Conservation (phyloP, 1,140 invertebrate genomes). For the Adoxophyes honmai region DNA sequence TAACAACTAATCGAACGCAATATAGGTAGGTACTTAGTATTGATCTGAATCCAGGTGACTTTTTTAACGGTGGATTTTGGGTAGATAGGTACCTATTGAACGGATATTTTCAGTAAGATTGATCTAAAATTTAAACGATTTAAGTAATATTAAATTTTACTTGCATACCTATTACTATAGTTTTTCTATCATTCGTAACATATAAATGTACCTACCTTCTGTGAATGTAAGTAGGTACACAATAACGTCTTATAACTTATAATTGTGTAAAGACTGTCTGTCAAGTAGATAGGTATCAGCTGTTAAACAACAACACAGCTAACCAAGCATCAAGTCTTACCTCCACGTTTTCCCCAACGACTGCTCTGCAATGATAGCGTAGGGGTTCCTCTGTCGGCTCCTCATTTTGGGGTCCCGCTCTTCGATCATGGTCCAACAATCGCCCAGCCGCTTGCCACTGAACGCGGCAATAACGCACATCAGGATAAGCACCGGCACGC, state of each 20-base stretch:
- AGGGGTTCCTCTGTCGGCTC: constrained; percentile 80
- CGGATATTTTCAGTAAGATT: no score
- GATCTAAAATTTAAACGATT: no score
- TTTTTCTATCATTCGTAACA: no score
- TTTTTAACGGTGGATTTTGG: no score
- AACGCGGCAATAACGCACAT: constrained; percentile 80
- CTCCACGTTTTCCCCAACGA: constrained; percentile 80
- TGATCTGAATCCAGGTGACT: no score
- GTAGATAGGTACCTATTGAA: no score
- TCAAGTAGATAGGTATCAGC: background rate
- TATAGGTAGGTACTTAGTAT: no score
- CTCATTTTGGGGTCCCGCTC: constrained; percentile 80
- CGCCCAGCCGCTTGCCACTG: constrained; percentile 80
- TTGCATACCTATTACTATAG: no score
- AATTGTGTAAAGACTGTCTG: background rate
- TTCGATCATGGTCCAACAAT: constrained; percentile 85
- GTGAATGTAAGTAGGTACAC: no score
- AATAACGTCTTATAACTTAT: no score
- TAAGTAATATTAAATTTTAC: no score
- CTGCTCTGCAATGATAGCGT: constrained; percentile 81
- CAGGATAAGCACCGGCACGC: constrained; percentile 78
- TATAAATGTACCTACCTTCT: background rate
- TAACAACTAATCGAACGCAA: no score
- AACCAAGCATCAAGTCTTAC: constrained; percentile 46
- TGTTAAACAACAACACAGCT: background rate